Conservation (phyloP, 2,888 invertebrate species). For the Tortrix viridana region DNA sequence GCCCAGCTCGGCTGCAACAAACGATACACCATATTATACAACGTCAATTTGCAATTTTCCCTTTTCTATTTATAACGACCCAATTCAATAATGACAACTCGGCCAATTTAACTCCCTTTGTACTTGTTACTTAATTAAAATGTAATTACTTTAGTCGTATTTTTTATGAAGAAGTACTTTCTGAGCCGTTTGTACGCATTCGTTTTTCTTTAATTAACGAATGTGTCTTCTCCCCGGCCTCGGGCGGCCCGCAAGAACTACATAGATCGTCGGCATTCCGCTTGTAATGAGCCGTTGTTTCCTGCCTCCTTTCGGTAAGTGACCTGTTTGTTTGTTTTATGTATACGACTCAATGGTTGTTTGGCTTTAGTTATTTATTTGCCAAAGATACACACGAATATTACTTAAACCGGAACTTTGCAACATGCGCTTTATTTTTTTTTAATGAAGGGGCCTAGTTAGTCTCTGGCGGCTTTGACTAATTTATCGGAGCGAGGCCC, state of each 20-base stretch:
- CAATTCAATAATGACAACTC: no score
- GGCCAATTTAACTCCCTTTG: no score
- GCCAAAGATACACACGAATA: no score
- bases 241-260: conserved; percentile 33
- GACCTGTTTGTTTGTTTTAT: not conserved
- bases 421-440: no score
- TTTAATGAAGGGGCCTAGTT: no score
- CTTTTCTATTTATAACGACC: no score
- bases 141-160: conserved; percentile 16
- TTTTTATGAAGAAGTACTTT: conserved; percentile 17
- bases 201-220: conserved; percentile 58
- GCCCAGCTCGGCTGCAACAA: conserved; percentile 79
- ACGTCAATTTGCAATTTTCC: no score
- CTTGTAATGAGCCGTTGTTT: conserved; percentile 36
- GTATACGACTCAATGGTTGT: no score
- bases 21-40: not conserved
- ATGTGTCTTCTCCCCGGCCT: conserved; percentile 40
- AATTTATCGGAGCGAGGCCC: no score
- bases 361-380: no score
- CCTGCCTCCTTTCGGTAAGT: conserved; percentile 3
- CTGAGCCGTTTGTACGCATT: conserved; percentile 25
- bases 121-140: conserved; percentile 5
- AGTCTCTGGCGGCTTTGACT: no score
- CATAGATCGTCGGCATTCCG: conserved; percentile 35
- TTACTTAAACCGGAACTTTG: no score